phyloP scores from a whole-genome alignment of 2,797 vertebrate species.

The Pyrocephalus nanus region DNA sequence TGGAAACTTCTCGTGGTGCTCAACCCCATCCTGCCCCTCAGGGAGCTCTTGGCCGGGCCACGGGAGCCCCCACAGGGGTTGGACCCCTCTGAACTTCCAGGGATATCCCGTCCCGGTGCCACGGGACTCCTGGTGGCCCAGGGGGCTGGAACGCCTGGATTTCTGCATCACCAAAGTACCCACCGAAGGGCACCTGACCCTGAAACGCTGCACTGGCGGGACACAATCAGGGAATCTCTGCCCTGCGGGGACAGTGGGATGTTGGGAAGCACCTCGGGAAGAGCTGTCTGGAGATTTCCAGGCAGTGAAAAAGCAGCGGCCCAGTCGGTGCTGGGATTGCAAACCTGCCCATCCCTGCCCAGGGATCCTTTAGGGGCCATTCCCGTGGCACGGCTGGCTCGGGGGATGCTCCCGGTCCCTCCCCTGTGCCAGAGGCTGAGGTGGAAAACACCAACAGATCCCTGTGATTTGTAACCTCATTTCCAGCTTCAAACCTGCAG shows the following conservation, averaged over 20 bases:
- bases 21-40: fast-evolving
- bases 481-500: neutral
- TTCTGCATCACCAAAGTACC: neutral
- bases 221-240: neutral
- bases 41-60: neutral
- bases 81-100: neutral
- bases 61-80: fast-evolving
- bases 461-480: fast-evolving
- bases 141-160: neutral
- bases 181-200: too few relatives aligned
- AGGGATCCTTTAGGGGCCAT: fast-evolving
- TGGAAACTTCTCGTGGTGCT: neutral
- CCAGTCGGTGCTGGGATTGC: fast-evolving
- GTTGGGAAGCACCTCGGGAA: neutral
- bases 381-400: neutral
- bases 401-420: fast-evolving
- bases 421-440: neutral
- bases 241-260: neutral
- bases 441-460: fast-evolving
- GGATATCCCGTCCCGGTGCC: fast-evolving
- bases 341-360: neutral
- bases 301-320: neutral
- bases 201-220: too few relatives aligned
- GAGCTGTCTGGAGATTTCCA: fast-evolving
- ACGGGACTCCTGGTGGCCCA: neutral